phyloP scores from a whole-genome alignment of 1,140 invertebrate species.

The Pseudachorutes palmiensis region DNA sequence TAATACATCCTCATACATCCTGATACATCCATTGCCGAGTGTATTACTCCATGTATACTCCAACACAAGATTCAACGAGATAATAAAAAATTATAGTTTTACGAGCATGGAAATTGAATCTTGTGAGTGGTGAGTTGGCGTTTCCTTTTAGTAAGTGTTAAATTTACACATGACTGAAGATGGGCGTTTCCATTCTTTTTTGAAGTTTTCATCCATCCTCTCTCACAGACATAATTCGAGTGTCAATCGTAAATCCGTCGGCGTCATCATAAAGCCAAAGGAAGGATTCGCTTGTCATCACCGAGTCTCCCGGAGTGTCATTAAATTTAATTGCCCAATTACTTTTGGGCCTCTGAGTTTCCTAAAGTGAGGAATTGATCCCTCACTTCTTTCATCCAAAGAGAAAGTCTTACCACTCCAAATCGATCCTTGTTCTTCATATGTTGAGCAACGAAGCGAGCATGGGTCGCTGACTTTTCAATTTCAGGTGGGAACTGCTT shows the following conservation, averaged over 20 bases:
- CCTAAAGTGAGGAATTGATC: neutral
- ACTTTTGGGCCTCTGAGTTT: neutral
- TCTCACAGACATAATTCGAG: neutral
- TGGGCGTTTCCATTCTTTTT: neutral
- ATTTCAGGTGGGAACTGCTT: conserved; percentile 35
- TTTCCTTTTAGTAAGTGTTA: too few relatives aligned
- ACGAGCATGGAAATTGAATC: too few relatives aligned
- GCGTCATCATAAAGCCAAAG: neutral
- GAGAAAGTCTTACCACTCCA: conserved; percentile 64
- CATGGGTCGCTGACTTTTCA: conserved; percentile 37
- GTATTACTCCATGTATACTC: too few relatives aligned
- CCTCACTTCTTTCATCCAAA: neutral
- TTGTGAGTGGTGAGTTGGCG: too few relatives aligned
- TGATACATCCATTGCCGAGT: too few relatives aligned
- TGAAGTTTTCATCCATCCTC: neutral
- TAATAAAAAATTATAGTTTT: too few relatives aligned
- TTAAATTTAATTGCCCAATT: conserved; percentile 9
- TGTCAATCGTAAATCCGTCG: neutral
- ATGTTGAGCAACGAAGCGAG: conserved; percentile 81
- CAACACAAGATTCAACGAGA: too few relatives aligned
- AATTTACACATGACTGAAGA: too few relatives aligned
- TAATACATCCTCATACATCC: too few relatives aligned
- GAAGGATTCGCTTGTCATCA: neutral
- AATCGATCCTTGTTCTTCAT: conserved; percentile 89
- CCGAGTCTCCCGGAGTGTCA: neutral